A percentile compares a stretch with the other conserved stretches of the same genome.
Evolutionary conservation across 2,888 invertebrate genomes (phyloP).

Genomic region (Argyresthia albistria): DNA sequence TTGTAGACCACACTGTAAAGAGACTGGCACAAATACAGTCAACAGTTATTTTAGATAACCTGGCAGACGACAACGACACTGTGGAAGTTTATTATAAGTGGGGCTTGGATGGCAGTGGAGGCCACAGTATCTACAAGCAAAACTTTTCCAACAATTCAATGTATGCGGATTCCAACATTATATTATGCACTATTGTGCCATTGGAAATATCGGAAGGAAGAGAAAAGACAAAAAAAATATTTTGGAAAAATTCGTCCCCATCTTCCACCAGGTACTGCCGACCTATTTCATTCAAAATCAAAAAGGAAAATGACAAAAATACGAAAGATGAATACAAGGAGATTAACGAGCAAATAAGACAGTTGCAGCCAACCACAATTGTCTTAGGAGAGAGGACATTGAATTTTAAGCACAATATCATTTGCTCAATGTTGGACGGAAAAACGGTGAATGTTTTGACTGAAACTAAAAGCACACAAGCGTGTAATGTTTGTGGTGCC

Average conservation of each 20-base stretch:
- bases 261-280: neutral
- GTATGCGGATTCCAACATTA: neutral
- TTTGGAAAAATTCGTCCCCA: neutral
- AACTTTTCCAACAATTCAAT: neutral
- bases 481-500: neutral
- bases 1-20: neutral
- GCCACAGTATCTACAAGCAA: neutral
- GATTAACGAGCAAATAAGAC: neutral
- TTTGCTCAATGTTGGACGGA: neutral
- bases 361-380: neutral
- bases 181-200: neutral
- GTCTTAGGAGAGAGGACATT: neutral
- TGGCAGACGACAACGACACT: neutral
- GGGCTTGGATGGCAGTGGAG: neutral
- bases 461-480: neutral
- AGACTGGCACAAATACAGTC: neutral
- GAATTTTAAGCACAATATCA: neutral
- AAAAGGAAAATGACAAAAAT: neutral
- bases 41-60: neutral
- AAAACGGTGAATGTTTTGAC: neutral
- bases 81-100: neutral
- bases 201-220: neutral
- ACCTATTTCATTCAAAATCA: neutral
- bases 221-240: neutral
- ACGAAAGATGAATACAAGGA: neutral